Conservation (phyloP, 2,113 vertebrate genomes). For the Opisthocomus hoazin region DNA sequence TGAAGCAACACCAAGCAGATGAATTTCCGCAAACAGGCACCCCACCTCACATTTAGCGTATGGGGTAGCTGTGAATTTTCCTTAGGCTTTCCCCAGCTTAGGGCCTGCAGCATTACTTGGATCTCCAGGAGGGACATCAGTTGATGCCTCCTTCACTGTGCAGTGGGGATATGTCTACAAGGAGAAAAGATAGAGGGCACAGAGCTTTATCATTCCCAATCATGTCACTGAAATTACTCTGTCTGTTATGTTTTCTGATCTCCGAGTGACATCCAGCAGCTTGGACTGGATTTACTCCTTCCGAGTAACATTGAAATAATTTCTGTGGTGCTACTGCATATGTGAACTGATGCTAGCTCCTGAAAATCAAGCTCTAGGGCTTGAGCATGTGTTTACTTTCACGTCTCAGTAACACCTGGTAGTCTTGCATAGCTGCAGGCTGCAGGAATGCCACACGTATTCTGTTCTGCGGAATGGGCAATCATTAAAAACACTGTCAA, state of each 20-base stretch:
- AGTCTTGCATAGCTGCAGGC: background rate
- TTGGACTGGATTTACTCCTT: background rate
- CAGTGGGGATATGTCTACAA: background rate
- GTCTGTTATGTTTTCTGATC: background rate
- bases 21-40: background rate
- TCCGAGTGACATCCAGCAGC: background rate
- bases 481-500: background rate
- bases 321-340: background rate
- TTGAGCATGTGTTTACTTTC: background rate
- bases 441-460: fast-evolving
- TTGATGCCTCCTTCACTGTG: background rate
- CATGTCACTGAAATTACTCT: background rate
- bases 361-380: background rate
- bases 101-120: fast-evolving
- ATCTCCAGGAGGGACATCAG: background rate
- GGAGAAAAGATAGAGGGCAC: background rate
- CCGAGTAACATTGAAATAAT: background rate
- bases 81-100: background rate
- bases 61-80: background rate
- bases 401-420: background rate
- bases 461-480: background rate
- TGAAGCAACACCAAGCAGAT: background rate
- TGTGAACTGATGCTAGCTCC: background rate
- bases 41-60: fast-evolving
- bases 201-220: background rate